Conservation (phyloP, 2,888 invertebrate genomes). For the Drosophila colorata region DNA sequence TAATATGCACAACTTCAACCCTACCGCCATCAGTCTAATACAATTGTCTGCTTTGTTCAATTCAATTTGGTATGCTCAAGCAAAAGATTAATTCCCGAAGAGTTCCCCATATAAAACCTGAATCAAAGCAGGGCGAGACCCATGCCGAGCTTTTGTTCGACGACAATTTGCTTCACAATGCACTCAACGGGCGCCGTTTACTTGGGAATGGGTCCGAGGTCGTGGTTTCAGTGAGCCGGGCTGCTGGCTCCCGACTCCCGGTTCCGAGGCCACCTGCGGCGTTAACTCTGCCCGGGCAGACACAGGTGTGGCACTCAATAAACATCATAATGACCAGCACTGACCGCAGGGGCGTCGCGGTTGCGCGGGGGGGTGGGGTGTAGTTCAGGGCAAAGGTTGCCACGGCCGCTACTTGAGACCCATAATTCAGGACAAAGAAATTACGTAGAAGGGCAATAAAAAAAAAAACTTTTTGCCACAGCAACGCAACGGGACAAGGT, state of each 20-base stretch:
- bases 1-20: too few species aligned
- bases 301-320: constrained; percentile 75
- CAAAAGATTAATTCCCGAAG: constrained; percentile 35
- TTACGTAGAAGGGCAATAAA: constrained; percentile 73
- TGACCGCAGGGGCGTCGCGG: constrained; percentile 56
- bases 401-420: constrained; percentile 41
- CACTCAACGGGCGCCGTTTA: constrained; percentile 1
- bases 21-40: too few species aligned
- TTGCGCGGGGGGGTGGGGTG: neutral
- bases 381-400: constrained; percentile 45
- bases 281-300: constrained; percentile 18
- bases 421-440: constrained; percentile 76
- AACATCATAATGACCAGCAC: constrained; percentile 69
- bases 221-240: too few species aligned
- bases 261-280: constrained; percentile 29
- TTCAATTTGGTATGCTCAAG: constrained; percentile 10
- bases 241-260: too few species aligned
- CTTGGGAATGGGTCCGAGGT: too few species aligned
- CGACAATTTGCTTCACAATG: constrained; percentile 52
- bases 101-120: constrained; percentile 16
- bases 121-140: constrained; percentile 1
- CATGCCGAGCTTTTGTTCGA: constrained; percentile 44
- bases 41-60: constrained; percentile 5
- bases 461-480: constrained; percentile 42
- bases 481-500: constrained; percentile 15